These are phyloP conservation scores for Ophraella communa DNA, from an alignment of 2,888 invertebrate genomes.

Conservation along the genomic window DNA sequence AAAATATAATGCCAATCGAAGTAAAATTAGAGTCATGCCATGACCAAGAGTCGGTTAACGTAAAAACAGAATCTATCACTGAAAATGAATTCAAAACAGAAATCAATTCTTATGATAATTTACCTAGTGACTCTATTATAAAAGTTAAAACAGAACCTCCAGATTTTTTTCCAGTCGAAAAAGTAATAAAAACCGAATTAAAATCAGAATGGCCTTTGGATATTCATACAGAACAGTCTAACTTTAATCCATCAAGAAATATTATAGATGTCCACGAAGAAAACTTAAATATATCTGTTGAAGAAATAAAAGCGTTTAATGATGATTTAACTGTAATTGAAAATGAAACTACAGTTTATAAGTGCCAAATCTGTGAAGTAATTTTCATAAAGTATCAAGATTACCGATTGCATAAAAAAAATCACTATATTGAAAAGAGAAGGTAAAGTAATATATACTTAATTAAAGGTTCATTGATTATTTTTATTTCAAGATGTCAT, in stretches of 20 bases:
- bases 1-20: background rate
- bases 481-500: constrained; percentile 40
- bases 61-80: background rate
- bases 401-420: constrained; percentile 43
- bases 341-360: constrained; percentile 39
- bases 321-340: constrained; percentile 2
- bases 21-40: background rate
- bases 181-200: background rate
- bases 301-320: background rate
- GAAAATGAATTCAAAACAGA: background rate
- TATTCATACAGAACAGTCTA: background rate
- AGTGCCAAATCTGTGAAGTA: constrained; percentile 43
- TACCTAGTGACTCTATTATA: background rate
- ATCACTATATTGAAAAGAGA: constrained; percentile 48
- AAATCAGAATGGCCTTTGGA: background rate
- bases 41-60: background rate
- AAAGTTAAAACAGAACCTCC: background rate
- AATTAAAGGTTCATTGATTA: too few relatives aligned
- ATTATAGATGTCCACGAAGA: background rate
- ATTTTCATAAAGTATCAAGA: constrained; percentile 42
- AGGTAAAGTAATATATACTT: too few relatives aligned
- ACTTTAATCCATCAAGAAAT: background rate
- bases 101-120: background rate
- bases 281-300: background rate
- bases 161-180: background rate